These are phyloP conservation scores for Cassiopea andromeda DNA, from an alignment of 30 jellyfish, hydroid and myxozoan species.

Conservation along the genomic window DNA sequence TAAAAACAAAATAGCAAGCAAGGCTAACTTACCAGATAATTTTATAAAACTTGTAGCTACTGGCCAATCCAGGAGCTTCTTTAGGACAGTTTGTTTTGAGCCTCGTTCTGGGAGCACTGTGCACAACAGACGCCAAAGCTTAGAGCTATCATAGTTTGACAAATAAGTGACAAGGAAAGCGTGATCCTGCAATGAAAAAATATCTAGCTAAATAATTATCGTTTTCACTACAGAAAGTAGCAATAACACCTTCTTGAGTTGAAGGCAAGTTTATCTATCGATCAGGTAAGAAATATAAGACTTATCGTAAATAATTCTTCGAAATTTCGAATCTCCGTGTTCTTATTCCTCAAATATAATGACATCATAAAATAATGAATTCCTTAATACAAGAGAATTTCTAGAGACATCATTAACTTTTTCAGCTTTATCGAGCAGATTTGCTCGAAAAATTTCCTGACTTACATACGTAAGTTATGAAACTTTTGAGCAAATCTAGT, in stretches of 20 bases:
- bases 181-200: not conserved
- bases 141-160: not conserved
- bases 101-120: not conserved
- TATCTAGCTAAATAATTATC: not conserved
- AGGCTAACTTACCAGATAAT: not conserved
- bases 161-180: not conserved
- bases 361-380: too few relatives aligned
- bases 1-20: not conserved
- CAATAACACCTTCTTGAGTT: not conserved
- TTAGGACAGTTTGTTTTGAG: not conserved
- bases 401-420: too few relatives aligned
- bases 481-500: too few relatives aligned
- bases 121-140: not conserved
- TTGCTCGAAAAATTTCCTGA: too few relatives aligned
- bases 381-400: too few relatives aligned
- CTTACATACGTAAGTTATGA: too few relatives aligned
- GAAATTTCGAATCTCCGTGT: too few relatives aligned
- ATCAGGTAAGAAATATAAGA: too few relatives aligned
- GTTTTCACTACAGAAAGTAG: not conserved
- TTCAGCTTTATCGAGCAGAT: too few relatives aligned
- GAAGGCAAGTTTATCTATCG: too few relatives aligned
- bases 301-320: too few relatives aligned
- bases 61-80: slow-evolving; percentile 17
- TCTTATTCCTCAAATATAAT: too few relatives aligned
- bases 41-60: not conserved